Evolutionary conservation across 2,888 invertebrate species (phyloP).

Genomic region (Protophormia terraenovae): DNA sequence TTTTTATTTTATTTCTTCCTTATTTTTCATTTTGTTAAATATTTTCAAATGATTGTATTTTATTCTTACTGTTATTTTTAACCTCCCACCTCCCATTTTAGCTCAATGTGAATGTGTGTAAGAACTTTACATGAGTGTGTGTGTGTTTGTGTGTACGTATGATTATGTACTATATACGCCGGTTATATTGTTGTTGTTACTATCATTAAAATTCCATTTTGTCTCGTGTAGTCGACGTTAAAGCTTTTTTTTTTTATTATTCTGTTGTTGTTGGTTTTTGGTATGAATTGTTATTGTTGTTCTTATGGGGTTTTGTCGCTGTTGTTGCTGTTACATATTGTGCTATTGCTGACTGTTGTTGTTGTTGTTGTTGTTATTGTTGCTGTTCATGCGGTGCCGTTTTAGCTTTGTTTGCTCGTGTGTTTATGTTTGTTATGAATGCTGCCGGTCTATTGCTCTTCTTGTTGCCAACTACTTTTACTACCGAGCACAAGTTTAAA

Average conservation of each 20-base stretch:
- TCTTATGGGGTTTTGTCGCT: no score
- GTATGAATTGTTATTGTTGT: slow-evolving; percentile 63
- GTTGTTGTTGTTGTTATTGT: slow-evolving; percentile 36
- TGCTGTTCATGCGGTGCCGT: slow-evolving; percentile 49
- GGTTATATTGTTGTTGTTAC: slow-evolving; percentile 58
- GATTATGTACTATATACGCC: slow-evolving; percentile 32
- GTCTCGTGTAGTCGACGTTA: slow-evolving; percentile 67
- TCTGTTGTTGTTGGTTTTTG: slow-evolving; percentile 3
- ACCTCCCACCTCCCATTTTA: slow-evolving; percentile 52
- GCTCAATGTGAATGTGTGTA: not conserved
- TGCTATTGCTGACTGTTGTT: slow-evolving; percentile 40
- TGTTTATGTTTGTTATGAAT: slow-evolving; percentile 65
- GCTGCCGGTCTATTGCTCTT: slow-evolving; percentile 67
- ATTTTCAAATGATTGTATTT: slow-evolving; percentile 46
- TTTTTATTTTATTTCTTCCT: not conserved
- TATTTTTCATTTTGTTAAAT: slow-evolving; percentile 28
- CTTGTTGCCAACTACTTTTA: slow-evolving; percentile 69
- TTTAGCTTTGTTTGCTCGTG: slow-evolving; percentile 43
- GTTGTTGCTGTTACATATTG: slow-evolving; percentile 37
- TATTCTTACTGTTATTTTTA: slow-evolving; percentile 50
- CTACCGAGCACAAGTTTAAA: slow-evolving; percentile 25
- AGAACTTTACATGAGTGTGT: not conserved
- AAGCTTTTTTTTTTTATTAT: slow-evolving; percentile 50
- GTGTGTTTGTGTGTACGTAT: not conserved
- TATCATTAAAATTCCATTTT: slow-evolving; percentile 75